Conservation (phyloP, 1,140 invertebrate species). For the Diachasmimorpha longicaudata region DNA sequence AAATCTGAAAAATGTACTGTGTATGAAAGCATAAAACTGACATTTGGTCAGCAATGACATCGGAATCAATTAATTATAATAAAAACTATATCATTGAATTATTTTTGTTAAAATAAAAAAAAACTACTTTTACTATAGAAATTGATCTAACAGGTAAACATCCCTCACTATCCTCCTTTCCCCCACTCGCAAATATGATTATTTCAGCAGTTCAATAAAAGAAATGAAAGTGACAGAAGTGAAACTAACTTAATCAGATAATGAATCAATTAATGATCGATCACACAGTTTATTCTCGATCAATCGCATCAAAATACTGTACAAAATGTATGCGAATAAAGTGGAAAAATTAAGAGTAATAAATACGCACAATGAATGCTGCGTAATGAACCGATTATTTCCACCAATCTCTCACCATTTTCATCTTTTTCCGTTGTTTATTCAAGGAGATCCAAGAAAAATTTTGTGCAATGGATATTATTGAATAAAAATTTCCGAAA, state of each 20-base stretch:
- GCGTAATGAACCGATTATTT: background rate
- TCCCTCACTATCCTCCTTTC: conserved; percentile 32
- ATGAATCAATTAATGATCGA: conserved; percentile 42
- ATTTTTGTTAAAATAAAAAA: background rate
- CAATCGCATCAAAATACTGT: conserved; percentile 55
- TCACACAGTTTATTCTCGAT: background rate
- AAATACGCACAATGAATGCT: background rate
- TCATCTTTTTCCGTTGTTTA: background rate
- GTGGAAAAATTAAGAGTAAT: background rate
- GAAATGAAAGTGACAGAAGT: background rate
- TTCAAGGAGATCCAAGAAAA: background rate
- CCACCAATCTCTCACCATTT: background rate
- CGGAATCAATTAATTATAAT: background rate
- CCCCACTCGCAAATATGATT: conserved; percentile 25
- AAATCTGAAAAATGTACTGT: background rate
- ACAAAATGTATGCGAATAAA: conserved; percentile 44
- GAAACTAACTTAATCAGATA: conserved; percentile 24
- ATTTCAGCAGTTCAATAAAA: background rate
- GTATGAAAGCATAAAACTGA: background rate
- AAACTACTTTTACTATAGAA: background rate
- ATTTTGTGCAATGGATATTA: background rate
- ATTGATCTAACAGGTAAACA: conserved; percentile 33
- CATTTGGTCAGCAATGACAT: background rate
- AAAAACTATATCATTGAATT: background rate
- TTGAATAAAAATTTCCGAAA: no score